Base-by-base conservation (phyloP, 2,797 vertebrate genomes). In the Pangasius sanitwongsei region DNA sequence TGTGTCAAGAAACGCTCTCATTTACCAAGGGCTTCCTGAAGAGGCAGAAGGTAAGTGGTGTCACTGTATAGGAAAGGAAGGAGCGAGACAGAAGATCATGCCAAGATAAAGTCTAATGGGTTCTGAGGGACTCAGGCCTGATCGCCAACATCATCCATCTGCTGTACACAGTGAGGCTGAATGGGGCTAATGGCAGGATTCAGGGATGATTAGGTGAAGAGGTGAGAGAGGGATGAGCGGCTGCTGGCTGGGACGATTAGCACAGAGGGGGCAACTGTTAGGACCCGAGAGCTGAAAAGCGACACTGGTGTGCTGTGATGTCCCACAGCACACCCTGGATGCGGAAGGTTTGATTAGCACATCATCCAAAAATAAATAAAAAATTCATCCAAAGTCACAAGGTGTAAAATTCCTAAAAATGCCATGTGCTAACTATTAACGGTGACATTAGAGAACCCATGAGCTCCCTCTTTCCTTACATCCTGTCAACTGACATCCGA, bases 401-500 rank as follows among this genome's bases (percentile, higher is more conserved):
- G 55, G 6, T 61, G 25, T 9, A 86, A 86, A 75, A 86, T 44
- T 2, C 13, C 25, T 48, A n/a, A 53, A 69, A 34, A 37, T 20
- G 12, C 13, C 55, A 41, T 2, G 25, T 41, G 69, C 53, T 44
- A 41, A 57, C 50, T 74, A 75, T 41, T 28, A 74, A 25, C 85
- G 53, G 20, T 82, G 31, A 53, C 86, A 25, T 50, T 57, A 59
- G 44, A 37, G 13, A 25, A 59, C 3, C 63, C 7, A 84, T 9
- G 37, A 75, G n/a, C 28, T 41, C 48, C 85, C 61, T 25, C 61
- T 53, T 74, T 48, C 11, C 55, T 65, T 44, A 34, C 1, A 61
- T 61, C 75, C 70, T 67, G 67, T 20, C 41, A 65, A 89, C 87
- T 72, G 87, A 92, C 84, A 88, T 90, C 82, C 59, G 86, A 87